A percentile compares a stretch with the other conserved stretches of the same genome.
These are phyloP conservation scores for Pterocles gutturalis DNA, from an alignment of 2,113 vertebrate species.

Conservation along the genomic window DNA sequence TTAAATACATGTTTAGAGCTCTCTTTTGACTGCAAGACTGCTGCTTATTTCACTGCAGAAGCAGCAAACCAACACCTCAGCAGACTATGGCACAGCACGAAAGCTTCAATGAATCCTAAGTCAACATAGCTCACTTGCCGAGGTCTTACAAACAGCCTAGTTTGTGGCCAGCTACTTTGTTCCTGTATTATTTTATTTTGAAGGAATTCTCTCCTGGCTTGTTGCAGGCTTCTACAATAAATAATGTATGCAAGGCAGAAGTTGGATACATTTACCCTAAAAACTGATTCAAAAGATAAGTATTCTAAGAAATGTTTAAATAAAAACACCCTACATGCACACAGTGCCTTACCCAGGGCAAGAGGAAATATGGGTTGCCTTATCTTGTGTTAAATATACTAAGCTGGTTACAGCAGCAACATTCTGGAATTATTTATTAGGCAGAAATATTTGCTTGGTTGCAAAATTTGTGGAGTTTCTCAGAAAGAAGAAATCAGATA, in stretches of 20 bases:
- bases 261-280: not conserved
- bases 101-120: not conserved
- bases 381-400: not conserved
- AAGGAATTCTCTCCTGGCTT: not conserved
- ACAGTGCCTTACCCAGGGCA: not conserved
- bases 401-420: not conserved
- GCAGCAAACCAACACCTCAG: not conserved
- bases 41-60: not conserved
- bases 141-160: not conserved
- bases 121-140: not conserved
- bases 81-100: fast-evolving
- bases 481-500: not conserved
- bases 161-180: not conserved
- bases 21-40: not conserved
- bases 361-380: not conserved
- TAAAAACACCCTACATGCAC: not conserved
- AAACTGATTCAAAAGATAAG: conserved; percentile 4
- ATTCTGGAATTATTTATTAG: conserved; percentile 19
- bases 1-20: not conserved
- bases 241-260: not conserved
- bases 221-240: not conserved
- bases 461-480: not conserved
- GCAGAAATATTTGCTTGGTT: not conserved
- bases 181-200: not conserved
- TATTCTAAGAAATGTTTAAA: not conserved